Evolutionary conservation across 2,797 vertebrate genomes (phyloP), one percentile per base, ranked within the genome.

Genomic region (Leptodactylus fallax): DNA sequence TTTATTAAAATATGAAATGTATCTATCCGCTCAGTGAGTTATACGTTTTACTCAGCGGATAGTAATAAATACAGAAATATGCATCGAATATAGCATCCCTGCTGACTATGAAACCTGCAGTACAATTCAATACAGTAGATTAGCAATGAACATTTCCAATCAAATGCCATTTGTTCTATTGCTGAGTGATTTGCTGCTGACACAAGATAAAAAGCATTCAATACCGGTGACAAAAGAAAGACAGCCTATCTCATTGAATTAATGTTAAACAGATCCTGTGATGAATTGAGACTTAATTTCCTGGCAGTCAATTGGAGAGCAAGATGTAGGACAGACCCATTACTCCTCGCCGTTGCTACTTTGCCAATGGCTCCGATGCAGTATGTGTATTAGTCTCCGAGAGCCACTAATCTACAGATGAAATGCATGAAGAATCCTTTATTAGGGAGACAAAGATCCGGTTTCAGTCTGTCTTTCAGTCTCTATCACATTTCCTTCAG

Each of bases 181-280:
- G 91, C 81, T 88, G 92, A 94, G 92, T 92, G 92, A 95, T 94
- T 93, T 92, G 93, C 92, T 94, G 91, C 80, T 87, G 88, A 86
- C 88, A 91, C 90, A 89, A 94, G 94, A 93, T 93, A 94, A 92
- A 93, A 94, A 91, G 89, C 90, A 92, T 93, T 95, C 94, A 92
- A 94, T 94, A 90, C 72, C 91, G 93, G 92, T 82, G 94, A 95
- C 93, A 94, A 95, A 95, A 78, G 92, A 86, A 92, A 94, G 92
- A 94, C 91, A 92, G 89, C 91, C 92, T 91, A 88, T 91, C 93
- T 92, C 90, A 90, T 90, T 86, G 90, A 94, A 93, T 83, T 86
- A 89, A 89, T 89, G 88, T 89, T 86, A 89, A 89, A 89, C 88
- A 89, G 88, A 89, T 79, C 85, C 56, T 61, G 53, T 86, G 88